Evolutionary conservation across 2,888 invertebrate genomes (phyloP), one percentile per base, ranked within the genome.

Genomic region (Drosophila rellima): DNA sequence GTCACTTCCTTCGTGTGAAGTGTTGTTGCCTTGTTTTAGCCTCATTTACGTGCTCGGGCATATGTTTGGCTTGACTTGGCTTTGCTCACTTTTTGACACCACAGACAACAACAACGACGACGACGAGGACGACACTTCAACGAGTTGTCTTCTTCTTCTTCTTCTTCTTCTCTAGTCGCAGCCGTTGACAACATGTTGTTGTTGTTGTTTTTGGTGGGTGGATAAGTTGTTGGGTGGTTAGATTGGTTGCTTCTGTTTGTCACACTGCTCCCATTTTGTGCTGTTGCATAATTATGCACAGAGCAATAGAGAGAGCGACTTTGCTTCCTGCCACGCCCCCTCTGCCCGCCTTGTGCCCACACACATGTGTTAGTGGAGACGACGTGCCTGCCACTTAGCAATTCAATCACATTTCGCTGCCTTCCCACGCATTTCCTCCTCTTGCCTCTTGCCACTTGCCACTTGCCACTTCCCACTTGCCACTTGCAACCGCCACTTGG

Each of bases 211-310:
- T 20, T 65, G 52, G n/a, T 33, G 40, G 5, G 33, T 29, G 56
- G 35, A 11, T 54, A 29, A 20, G 35, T 44, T 15, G 40, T 6
- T 50, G 45, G 7, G 35, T 40, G 63, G 40, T 40, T 56, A 40
- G 44, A 6, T 51, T 37, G 31, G 29, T 35, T 59, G 7, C 51
- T 31, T n/a, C 23, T 66, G 50, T 62, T 35, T 61, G 57, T 48
- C 68, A 61, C 62, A 70, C 56, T 70, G 70, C 70, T 66, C 61
- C 66, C 66, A 72, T 74, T 75, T 70, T 70, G 62, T 70, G 66
- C 57, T 57, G 63, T 68, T 81, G 80, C 80, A 80, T 80, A 80
- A 80, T 80, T 80, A 80, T 75, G 80, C 75, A 57, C 2, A 47
- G 13, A 6, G 26, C 3, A 47, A 54, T 45, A 50, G 44, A 37